phyloP scores from a whole-genome alignment of 2,888 invertebrate species.

The Parthenolecanium corni region DNA sequence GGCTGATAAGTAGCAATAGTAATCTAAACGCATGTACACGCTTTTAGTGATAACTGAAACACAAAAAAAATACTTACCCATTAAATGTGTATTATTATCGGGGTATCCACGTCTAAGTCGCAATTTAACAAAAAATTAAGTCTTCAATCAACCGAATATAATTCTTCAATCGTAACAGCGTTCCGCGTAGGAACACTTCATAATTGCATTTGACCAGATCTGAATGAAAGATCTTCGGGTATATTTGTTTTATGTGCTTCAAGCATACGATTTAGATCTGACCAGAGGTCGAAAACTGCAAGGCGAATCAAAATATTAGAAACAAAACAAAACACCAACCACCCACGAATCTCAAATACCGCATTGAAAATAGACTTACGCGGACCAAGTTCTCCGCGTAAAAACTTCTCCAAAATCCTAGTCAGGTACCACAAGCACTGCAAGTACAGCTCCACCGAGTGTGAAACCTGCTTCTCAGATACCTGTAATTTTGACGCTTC shows the following conservation, averaged over 20 bases:
- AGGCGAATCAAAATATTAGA: background rate
- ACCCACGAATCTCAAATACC: background rate
- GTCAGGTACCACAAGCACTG: slow-evolving; percentile 15
- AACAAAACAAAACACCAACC: background rate
- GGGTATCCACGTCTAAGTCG: too few relatives aligned
- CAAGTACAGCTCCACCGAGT: slow-evolving; percentile 5
- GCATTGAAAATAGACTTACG: background rate
- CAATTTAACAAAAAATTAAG: too few relatives aligned
- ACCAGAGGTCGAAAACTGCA: slow-evolving; percentile 13
- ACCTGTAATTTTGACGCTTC: background rate
- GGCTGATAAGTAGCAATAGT: too few relatives aligned
- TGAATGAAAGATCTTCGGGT: slow-evolving; percentile 11
- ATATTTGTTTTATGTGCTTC: background rate
- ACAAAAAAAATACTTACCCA: too few relatives aligned
- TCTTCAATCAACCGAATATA: too few relatives aligned
- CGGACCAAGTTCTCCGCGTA: slow-evolving; percentile 1
- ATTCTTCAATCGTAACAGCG: too few relatives aligned
- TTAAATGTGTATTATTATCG: too few relatives aligned
- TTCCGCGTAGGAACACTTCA: too few relatives aligned
- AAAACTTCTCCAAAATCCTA: slow-evolving; percentile 4
- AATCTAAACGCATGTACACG: too few relatives aligned
- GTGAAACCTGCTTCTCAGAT: slow-evolving; percentile 1
- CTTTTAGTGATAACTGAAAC: too few relatives aligned
- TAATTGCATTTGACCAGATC: too few relatives aligned
- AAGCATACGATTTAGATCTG: slow-evolving; percentile 5